Conservation (phyloP, 2,797 vertebrate genomes). For the Menidia menidia region DNA sequence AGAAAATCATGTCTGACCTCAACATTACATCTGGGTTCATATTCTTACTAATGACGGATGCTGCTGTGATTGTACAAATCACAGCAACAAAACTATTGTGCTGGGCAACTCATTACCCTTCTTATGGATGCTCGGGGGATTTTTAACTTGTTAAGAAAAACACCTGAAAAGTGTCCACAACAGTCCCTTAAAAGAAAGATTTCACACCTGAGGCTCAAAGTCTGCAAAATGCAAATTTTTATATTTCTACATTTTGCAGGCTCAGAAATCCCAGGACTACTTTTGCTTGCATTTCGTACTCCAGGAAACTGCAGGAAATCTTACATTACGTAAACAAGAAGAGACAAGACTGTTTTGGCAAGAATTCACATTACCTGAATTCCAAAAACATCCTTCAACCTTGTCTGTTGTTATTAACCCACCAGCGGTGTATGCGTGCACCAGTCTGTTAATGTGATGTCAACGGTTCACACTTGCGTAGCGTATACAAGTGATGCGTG, state of each 20-base stretch:
- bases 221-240: too few species aligned
- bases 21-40: not conserved
- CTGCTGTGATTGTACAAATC: slow-evolving; percentile 5
- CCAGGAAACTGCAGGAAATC: too few species aligned
- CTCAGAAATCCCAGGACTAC: too few species aligned
- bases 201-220: too few species aligned
- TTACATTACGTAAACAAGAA: too few species aligned
- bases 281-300: too few species aligned
- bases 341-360: not conserved
- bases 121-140: not conserved
- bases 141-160: too few species aligned
- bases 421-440: not conserved
- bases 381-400: not conserved
- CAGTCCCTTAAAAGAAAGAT: too few species aligned
- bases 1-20: slow-evolving; percentile 47
- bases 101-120: not conserved
- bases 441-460: not conserved
- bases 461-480: not conserved
- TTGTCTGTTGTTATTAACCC: not conserved
- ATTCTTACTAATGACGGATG: not conserved
- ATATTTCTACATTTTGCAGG: too few species aligned
- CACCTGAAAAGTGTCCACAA: too few species aligned
- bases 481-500: not conserved
- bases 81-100: not conserved
- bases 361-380: not conserved